phyloP scores from a whole-genome alignment of 2,888 invertebrate genomes.

The Dasysyrphus tricinctus region DNA sequence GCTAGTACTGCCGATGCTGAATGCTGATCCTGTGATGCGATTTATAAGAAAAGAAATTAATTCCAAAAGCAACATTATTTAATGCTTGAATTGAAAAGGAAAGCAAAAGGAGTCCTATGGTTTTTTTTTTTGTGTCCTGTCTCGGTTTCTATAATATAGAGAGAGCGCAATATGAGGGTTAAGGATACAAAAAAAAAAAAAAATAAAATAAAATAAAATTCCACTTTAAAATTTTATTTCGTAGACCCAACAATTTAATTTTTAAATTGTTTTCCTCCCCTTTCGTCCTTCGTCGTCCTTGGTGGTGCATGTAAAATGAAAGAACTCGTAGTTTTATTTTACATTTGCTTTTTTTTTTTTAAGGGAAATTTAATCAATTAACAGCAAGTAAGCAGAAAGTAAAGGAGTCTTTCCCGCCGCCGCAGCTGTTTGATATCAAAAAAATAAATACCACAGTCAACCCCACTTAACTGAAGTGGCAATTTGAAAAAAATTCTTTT shows the following conservation, averaged over 20 bases:
- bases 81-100: slow-evolving; percentile 65
- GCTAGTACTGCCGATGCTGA: neutral
- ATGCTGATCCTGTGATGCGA: slow-evolving; percentile 27
- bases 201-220: slow-evolving; percentile 42
- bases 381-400: slow-evolving; percentile 43
- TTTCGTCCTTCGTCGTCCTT: neutral
- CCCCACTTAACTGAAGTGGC: neutral
- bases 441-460: slow-evolving; percentile 43
- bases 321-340: slow-evolving; percentile 6
- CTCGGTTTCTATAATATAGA: slow-evolving; percentile 37
- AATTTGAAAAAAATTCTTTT: neutral
- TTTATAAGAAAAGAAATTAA: slow-evolving; percentile 69
- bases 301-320: slow-evolving; percentile 15
- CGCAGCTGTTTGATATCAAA: neutral
- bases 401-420: neutral
- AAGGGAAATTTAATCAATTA: slow-evolving; percentile 73
- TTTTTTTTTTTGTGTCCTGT: neutral
- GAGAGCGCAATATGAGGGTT: slow-evolving; percentile 13
- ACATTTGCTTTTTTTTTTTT: slow-evolving; percentile 21
- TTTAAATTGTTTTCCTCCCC: slow-evolving; percentile 32
- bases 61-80: slow-evolving; percentile 71
- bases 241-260: slow-evolving; percentile 39
- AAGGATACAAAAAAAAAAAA: slow-evolving; percentile 11
- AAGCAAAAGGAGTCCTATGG: slow-evolving; percentile 23
- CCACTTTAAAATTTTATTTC: slow-evolving; percentile 54